Evolutionary conservation across 2,113 vertebrate species (phyloP).

Genomic region (Peromyscus leucopus): DNA sequence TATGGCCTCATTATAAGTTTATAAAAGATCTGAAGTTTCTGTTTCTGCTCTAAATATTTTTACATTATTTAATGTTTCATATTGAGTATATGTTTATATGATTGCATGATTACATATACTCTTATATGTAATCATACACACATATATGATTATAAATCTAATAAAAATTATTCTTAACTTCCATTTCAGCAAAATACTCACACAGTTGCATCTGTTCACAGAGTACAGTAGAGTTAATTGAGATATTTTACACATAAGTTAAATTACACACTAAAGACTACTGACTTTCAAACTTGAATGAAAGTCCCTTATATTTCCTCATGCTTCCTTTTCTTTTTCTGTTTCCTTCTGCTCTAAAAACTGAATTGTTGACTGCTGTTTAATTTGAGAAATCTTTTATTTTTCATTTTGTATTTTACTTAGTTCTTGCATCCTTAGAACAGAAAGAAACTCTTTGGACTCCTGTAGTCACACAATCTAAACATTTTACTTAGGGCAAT

Average conservation of each 20-base stretch:
- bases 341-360: slow-evolving; percentile 63
- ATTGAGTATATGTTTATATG: too few relatives aligned
- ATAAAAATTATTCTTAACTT: not conserved
- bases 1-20: not conserved
- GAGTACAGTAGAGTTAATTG: not conserved
- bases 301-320: not conserved
- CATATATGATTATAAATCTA: not conserved
- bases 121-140: too few relatives aligned
- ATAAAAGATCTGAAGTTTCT: not conserved
- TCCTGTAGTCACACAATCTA: slow-evolving; percentile 1
- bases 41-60: not conserved
- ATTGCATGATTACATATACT: too few relatives aligned
- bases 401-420: slow-evolving; percentile 64
- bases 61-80: not conserved
- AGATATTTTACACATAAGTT: not conserved
- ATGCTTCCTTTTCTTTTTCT: not conserved
- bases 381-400: not conserved
- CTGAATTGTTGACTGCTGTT: slow-evolving; percentile 49
- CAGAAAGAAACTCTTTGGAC: slow-evolving; percentile 64
- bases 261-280: not conserved
- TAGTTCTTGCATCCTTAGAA: not conserved
- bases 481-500: slow-evolving; percentile 3
- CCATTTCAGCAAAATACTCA: not conserved
- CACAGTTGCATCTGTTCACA: not conserved
- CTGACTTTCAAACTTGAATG: not conserved